Evolutionary conservation across 2,888 invertebrate genomes (phyloP).

Genomic region (Drepana falcataria): DNA sequence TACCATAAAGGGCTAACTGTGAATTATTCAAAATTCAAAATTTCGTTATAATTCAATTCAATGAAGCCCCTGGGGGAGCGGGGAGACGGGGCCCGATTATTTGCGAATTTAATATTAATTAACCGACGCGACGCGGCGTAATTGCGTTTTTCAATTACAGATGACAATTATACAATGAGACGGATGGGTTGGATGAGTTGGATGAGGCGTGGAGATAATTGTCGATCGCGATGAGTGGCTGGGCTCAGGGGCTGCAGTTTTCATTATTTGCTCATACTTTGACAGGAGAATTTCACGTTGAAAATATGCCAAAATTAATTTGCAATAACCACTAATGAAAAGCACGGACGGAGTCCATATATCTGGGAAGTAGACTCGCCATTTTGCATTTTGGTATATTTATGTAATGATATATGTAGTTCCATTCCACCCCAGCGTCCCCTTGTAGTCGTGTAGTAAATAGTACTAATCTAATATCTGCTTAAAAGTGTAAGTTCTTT

Average conservation of each 20-base stretch:
- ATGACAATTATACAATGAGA: slow-evolving; percentile 71
- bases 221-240: slow-evolving; percentile 41
- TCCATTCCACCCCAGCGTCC: too few relatives aligned
- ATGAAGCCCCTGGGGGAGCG: slow-evolving; percentile 61
- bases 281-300: background rate
- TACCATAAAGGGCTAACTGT: slow-evolving; percentile 69
- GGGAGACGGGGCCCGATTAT: slow-evolving; percentile 52
- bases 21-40: slow-evolving; percentile 77
- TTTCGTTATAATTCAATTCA: slow-evolving; percentile 78
- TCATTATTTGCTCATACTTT: slow-evolving; percentile 8
- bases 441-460: too few relatives aligned
- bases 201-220: slow-evolving; percentile 63
- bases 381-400: too few relatives aligned
- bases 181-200: slow-evolving; percentile 30
- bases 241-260: slow-evolving; percentile 6
- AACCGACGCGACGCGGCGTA: slow-evolving; percentile 67
- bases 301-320: background rate
- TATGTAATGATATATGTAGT: too few relatives aligned
- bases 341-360: too few relatives aligned
- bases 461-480: too few relatives aligned
- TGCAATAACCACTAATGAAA: too few relatives aligned
- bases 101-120: slow-evolving; percentile 80
- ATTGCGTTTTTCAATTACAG: slow-evolving; percentile 78
- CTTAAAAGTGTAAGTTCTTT: too few relatives aligned
- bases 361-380: too few relatives aligned